A percentile compares a stretch with the other conserved stretches of the same genome.
These are phyloP conservation scores for Glyptemys insculpta DNA, from an alignment of 2,797 vertebrate species.

Conservation along the genomic window DNA sequence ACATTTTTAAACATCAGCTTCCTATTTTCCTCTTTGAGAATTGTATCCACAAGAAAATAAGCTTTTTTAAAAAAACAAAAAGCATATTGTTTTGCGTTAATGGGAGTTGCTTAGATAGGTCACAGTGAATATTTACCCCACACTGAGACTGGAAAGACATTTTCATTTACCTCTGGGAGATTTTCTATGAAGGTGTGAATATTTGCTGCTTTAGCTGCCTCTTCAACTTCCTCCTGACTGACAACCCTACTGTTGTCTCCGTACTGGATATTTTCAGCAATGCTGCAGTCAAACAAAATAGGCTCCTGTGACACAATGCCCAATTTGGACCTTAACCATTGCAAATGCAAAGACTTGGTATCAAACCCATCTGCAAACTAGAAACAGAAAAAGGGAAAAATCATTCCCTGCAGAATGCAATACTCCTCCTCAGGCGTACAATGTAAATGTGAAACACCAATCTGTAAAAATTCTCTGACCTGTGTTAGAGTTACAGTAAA, in stretches of 20 bases:
- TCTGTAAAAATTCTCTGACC: neutral
- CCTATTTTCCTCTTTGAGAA: neutral
- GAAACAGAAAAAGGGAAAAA: constrained; percentile 53
- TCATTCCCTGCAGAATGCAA: neutral
- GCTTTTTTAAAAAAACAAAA: neutral
- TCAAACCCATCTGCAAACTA: constrained; percentile 82
- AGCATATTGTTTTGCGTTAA: neutral
- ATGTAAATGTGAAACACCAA: neutral
- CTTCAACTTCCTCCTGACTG: constrained; percentile 80
- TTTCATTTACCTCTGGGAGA: constrained; percentile 79
- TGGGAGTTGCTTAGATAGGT: neutral
- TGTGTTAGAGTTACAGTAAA: neutral
- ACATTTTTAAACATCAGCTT: neutral
- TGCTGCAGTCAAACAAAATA: constrained; percentile 83
- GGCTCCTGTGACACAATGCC: constrained; percentile 86
- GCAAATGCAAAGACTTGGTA: constrained; percentile 78
- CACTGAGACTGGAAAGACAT: neutral
- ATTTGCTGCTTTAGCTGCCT: constrained; percentile 82
- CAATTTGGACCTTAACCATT: constrained; percentile 79
- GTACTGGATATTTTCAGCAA: constrained; percentile 84
- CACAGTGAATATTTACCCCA: neutral
- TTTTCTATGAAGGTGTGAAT: constrained; percentile 82
- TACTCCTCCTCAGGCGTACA: neutral
- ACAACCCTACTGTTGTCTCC: constrained; percentile 78
- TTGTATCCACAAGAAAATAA: neutral